Conservation (phyloP, 2,888 invertebrate species). For the Campoplex capitator region DNA sequence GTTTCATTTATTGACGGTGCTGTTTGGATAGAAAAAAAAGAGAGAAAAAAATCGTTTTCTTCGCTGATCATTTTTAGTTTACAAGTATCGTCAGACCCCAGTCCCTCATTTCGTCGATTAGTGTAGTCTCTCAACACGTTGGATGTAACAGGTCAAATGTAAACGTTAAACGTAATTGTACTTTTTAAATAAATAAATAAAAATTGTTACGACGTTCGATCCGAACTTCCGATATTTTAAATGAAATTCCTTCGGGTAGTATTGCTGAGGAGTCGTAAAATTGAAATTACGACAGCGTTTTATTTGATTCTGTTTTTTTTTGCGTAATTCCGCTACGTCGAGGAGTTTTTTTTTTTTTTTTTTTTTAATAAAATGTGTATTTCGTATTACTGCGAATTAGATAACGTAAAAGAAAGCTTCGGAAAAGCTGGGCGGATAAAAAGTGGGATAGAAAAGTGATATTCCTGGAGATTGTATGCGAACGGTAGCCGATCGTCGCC, state of each 20-base stretch:
- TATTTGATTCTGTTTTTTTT: neutral
- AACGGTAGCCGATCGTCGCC: constrained; percentile 3
- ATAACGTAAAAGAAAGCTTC: neutral
- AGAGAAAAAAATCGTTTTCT: too few species aligned
- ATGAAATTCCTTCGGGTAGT: neutral
- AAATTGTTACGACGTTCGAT: neutral
- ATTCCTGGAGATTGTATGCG: constrained; percentile 16
- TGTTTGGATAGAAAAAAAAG: too few species aligned
- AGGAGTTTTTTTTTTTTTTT: neutral
- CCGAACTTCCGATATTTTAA: neutral
- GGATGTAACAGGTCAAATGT: too few species aligned
- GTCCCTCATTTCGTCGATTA: too few species aligned
- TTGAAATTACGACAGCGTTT: neutral
- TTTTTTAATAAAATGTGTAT: neutral
- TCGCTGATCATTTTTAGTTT: too few species aligned
- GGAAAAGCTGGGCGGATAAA: neutral
- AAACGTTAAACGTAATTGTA: too few species aligned
- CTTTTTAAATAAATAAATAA: neutral
- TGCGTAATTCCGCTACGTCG: neutral
- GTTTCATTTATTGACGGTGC: too few species aligned
- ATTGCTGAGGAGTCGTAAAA: neutral
- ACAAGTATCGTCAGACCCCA: too few species aligned
- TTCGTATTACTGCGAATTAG: neutral
- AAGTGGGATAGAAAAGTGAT: constrained; percentile 9
- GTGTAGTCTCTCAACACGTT: too few species aligned